These are phyloP conservation scores for Rhynchonema sp. DNA, from an alignment of 2,888 invertebrate species.

Conservation along the genomic window DNA sequence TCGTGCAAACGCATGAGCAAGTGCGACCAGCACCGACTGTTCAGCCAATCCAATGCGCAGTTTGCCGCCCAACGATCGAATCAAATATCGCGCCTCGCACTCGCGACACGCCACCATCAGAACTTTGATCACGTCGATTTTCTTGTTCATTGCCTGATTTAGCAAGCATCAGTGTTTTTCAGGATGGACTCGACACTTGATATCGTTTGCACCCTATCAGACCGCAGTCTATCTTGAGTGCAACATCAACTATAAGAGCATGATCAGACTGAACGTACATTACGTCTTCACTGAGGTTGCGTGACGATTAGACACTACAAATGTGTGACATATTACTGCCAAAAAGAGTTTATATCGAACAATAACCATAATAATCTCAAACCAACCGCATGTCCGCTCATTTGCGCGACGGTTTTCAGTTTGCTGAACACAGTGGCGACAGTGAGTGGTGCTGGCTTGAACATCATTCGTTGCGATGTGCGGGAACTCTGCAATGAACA, in stretches of 20 bases:
- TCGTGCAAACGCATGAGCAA: conserved; percentile 51
- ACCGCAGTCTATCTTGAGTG: too few species aligned
- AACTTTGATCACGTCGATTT: conserved; percentile 70
- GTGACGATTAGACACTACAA: too few species aligned
- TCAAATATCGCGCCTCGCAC: conserved; percentile 68
- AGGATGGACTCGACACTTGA: too few species aligned
- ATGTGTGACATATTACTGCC: too few species aligned
- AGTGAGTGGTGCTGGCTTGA: conserved; percentile 56
- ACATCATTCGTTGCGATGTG: conserved; percentile 62
- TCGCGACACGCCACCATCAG: conserved; percentile 75
- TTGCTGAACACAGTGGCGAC: conserved; percentile 56
- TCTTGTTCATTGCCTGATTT: conserved; percentile 43
- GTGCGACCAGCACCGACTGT: conserved; percentile 72
- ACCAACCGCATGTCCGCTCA: conserved; percentile 63
- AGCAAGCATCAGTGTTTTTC: too few species aligned
- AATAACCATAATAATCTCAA: too few species aligned
- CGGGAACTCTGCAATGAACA: conserved; percentile 24
- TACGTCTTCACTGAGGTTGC: too few species aligned
- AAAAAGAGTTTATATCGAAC: too few species aligned
- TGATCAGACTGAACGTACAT: too few species aligned
- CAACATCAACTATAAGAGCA: too few species aligned
- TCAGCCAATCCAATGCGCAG: conserved; percentile 88
- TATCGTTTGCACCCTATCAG: too few species aligned
- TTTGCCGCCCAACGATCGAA: conserved; percentile 76
- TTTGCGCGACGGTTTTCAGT: conserved; percentile 62